A percentile compares a stretch with the other conserved stretches of the same genome.
Conservation (phyloP, 2,113 vertebrate genomes). For the Centropus unirufus region DNA sequence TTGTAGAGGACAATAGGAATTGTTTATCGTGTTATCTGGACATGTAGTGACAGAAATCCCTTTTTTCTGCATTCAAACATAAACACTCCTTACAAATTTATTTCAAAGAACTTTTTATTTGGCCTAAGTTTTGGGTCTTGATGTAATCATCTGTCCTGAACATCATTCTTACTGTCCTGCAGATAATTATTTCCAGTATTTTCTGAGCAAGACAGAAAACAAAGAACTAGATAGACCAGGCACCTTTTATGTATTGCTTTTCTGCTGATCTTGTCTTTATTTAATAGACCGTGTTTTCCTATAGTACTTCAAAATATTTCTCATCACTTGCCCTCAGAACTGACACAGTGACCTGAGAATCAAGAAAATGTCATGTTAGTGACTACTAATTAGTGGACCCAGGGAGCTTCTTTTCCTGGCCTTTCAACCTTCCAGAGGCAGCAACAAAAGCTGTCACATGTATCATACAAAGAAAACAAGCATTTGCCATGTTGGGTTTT, state of each 20-base stretch:
- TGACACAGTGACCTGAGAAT: slow-evolving; percentile 80
- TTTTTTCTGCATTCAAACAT: slow-evolving; percentile 6
- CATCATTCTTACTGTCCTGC: neutral
- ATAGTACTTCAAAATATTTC: slow-evolving; percentile 58
- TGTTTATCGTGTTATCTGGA: neutral
- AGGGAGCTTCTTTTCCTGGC: slow-evolving; percentile 73
- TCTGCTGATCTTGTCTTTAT: neutral
- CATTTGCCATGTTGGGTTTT: neutral
- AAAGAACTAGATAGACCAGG: neutral
- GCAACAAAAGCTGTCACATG: slow-evolving; percentile 75
- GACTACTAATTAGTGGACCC: slow-evolving; percentile 87
- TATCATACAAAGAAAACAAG: slow-evolving; percentile 77
- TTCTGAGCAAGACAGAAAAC: slow-evolving; percentile 5
- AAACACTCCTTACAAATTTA: neutral
- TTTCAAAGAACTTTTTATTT: slow-evolving; percentile 6
- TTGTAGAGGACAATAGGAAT: neutral
- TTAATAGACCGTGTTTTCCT: slow-evolving; percentile 37
- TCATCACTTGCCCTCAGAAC: slow-evolving; percentile 71
- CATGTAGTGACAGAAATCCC: neutral
- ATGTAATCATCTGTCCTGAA: neutral
- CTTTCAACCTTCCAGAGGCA: slow-evolving; percentile 74
- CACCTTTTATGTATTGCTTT: neutral
- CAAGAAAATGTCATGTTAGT: slow-evolving; percentile 78
- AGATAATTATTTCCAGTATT: slow-evolving; percentile 37
- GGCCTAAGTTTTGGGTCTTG: neutral